phyloP scores from a whole-genome alignment of 2,113 vertebrate genomes.

The Ariopsis seemanni region DNA sequence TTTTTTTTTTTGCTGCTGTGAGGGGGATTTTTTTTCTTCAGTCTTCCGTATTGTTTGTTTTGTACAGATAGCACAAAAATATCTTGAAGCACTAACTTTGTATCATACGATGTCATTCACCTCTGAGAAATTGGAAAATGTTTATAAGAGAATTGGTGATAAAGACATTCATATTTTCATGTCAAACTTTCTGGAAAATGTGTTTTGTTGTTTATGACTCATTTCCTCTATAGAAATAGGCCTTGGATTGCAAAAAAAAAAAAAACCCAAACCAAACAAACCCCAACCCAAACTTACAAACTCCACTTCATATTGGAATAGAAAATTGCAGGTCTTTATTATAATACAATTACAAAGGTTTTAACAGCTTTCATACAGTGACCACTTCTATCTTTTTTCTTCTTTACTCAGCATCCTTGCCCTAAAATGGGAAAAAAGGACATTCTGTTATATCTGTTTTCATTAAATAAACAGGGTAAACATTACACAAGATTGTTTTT shows the following conservation, averaged over 20 bases:
- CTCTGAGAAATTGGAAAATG: slow-evolving; percentile 67
- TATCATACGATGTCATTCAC: slow-evolving; percentile 76
- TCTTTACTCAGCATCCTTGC: slow-evolving; percentile 32
- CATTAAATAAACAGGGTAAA: neutral
- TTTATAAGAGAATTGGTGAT: slow-evolving; percentile 77
- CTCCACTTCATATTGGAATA: neutral
- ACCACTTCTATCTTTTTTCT: slow-evolving; percentile 1
- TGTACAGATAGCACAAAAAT: slow-evolving; percentile 70
- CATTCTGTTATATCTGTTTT: neutral
- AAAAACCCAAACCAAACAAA: neutral
- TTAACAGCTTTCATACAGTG: slow-evolving; percentile 1
- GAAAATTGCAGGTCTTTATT: slow-evolving; percentile 27
- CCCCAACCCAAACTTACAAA: too few relatives aligned
- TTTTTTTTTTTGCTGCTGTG: slow-evolving; percentile 60
- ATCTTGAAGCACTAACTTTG: slow-evolving; percentile 74
- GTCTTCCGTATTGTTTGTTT: slow-evolving; percentile 72
- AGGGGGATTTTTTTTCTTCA: slow-evolving; percentile 56
- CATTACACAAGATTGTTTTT: neutral
- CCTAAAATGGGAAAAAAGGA: slow-evolving; percentile 25
- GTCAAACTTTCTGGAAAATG: slow-evolving; percentile 58
- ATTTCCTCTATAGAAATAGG: neutral
- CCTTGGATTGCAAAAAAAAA: neutral
- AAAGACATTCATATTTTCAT: slow-evolving; percentile 81
- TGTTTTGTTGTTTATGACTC: neutral
- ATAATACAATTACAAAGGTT: neutral